Conservation (phyloP, 2,888 invertebrate genomes). For the Nymphalis c-album region DNA sequence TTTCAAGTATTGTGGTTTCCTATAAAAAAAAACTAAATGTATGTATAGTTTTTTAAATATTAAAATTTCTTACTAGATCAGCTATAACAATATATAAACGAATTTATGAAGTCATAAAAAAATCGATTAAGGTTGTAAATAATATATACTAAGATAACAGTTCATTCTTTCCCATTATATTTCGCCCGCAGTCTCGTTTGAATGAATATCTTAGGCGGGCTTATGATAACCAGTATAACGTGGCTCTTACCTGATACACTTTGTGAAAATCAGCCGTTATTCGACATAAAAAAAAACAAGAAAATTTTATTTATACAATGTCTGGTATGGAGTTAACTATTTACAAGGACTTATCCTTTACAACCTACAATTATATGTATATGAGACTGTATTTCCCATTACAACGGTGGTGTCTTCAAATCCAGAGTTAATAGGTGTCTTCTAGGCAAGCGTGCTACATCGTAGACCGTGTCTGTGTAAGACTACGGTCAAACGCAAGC, state of each 20-base stretch:
- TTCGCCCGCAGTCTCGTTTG: slow-evolving; percentile 10
- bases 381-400: no score
- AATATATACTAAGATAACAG: slow-evolving; percentile 16
- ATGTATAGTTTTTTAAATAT: slow-evolving; percentile 15
- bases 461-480: no score
- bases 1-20: no score
- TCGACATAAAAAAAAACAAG: neutral
- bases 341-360: no score
- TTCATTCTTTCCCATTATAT: slow-evolving; percentile 15
- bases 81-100: neutral
- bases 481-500: no score
- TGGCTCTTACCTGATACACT: slow-evolving; percentile 5
- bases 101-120: slow-evolving; percentile 2
- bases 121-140: slow-evolving; percentile 6
- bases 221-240: slow-evolving; percentile 7
- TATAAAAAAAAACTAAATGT: neutral
- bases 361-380: no score
- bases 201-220: slow-evolving; percentile 16
- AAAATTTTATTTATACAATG: neutral
- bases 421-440: no score
- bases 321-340: no score
- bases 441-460: no score
- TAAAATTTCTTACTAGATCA: neutral
- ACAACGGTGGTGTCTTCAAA: no score
- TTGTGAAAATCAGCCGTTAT: neutral